These are phyloP conservation scores for Coranthus polyacanthus DNA, from an alignment of 2,797 vertebrate species.

Conservation along the genomic window DNA sequence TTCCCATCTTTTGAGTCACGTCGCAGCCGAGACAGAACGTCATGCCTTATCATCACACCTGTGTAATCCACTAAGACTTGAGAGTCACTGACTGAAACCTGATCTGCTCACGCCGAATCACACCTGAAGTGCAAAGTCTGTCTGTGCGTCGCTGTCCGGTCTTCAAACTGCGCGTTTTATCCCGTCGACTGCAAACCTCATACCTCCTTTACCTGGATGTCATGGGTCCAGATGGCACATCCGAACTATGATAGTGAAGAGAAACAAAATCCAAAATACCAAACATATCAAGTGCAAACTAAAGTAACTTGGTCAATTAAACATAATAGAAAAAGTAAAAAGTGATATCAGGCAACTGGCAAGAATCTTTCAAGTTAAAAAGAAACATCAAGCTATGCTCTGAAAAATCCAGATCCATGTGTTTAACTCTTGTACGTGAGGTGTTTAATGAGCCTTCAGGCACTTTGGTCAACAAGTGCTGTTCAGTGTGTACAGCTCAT, in stretches of 20 bases:
- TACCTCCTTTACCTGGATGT: conserved; percentile 15
- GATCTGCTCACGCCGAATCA: too few relatives aligned
- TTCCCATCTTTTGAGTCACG: conserved; percentile 5
- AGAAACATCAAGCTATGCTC: background rate
- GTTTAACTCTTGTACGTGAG: conserved; percentile 21
- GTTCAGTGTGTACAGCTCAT: background rate
- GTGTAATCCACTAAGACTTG: too few relatives aligned
- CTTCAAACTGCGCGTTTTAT: background rate
- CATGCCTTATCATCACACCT: background rate
- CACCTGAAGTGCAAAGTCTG: background rate
- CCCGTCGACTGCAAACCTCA: conserved; percentile 40
- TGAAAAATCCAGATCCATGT: background rate
- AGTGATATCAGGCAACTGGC: conserved; percentile 34
- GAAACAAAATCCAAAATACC: conserved; percentile 16
- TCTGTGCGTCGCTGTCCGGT: background rate
- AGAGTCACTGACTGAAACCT: too few relatives aligned
- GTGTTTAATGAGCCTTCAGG: conserved; percentile 42
- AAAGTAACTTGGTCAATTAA: conserved; percentile 48
- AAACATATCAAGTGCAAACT: conserved; percentile 41
- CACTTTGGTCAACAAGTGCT: conserved; percentile 42
- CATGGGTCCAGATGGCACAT: conserved; percentile 11
- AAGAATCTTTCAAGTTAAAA: conserved; percentile 32
- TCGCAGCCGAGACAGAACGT: background rate
- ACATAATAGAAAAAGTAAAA: conserved; percentile 34
- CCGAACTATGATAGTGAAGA: background rate